Evolutionary conservation across 2,888 invertebrate genomes (phyloP).

Genomic region (Eilema depressum): DNA sequence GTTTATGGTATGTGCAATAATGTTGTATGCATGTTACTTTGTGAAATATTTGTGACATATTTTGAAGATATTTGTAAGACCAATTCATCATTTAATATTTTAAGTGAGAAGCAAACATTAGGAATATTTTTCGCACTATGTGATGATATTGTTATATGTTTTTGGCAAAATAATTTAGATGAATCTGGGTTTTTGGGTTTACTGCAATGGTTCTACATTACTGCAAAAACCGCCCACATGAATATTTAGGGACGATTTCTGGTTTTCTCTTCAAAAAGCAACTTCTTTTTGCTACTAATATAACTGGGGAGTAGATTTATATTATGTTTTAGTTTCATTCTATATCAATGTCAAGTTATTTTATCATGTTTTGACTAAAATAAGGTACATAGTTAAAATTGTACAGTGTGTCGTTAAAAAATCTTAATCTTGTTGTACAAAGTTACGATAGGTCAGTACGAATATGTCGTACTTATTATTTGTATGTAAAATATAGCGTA

Average conservation of each 20-base stretch:
- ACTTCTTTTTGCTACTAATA: neutral
- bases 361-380: constrained; percentile 46
- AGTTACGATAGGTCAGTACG: constrained; percentile 40
- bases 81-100: constrained; percentile 1
- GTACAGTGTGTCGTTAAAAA: constrained; percentile 29
- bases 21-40: neutral
- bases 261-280: neutral
- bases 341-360: constrained; percentile 4
- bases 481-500: constrained; percentile 44
- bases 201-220: neutral
- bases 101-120: neutral
- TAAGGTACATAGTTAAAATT: constrained; percentile 29
- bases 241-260: neutral
- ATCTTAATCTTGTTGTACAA: constrained; percentile 44
- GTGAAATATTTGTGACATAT: neutral
- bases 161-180: neutral
- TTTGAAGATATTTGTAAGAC: neutral
- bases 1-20: neutral
- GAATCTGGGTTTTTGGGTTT: neutral
- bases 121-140: neutral
- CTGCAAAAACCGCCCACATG: neutral
- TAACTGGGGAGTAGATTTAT: neutral
- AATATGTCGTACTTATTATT: constrained; percentile 33
- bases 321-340: neutral
- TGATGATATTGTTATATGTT: neutral